A percentile compares a stretch with the other conserved stretches of the same genome.
Conservation (phyloP, 2,113 vertebrate genomes). For the Gallinago media region DNA sequence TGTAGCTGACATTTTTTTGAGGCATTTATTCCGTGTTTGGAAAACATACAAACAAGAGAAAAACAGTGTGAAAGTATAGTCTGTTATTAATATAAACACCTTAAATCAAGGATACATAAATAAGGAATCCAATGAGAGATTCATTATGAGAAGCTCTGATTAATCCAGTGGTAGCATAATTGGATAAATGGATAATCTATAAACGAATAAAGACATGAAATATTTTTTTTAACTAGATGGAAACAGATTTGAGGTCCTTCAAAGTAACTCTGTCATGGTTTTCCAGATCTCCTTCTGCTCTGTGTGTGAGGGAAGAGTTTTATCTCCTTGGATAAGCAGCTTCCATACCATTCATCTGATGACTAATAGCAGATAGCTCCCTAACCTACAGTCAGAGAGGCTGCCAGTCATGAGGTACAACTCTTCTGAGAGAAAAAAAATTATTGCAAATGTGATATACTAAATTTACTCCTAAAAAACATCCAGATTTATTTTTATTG, state of each 20-base stretch:
- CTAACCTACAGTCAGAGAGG: not conserved
- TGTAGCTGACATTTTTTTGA: not conserved
- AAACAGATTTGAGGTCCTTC: not conserved
- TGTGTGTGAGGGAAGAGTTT: not conserved
- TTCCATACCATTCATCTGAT: not conserved
- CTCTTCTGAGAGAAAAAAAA: not conserved
- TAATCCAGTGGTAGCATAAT: not conserved
- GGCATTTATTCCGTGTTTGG: not conserved
- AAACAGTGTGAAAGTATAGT: not conserved
- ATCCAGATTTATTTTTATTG: not conserved
- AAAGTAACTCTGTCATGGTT: not conserved
- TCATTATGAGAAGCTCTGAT: accelerated
- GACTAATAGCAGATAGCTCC: not conserved
- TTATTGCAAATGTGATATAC: not conserved
- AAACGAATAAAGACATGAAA: not conserved
- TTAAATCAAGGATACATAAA: not conserved
- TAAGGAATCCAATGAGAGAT: not conserved
- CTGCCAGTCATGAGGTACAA: not conserved
- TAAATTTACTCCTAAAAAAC: accelerated
- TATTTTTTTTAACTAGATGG: not conserved
- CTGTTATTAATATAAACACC: not conserved
- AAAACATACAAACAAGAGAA: not conserved
- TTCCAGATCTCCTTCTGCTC: not conserved
- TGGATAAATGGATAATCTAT: not conserved
- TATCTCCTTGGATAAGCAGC: not conserved